phyloP scores from a whole-genome alignment of 2,113 vertebrate species.

The Ictidomys tridecemlineatus region DNA sequence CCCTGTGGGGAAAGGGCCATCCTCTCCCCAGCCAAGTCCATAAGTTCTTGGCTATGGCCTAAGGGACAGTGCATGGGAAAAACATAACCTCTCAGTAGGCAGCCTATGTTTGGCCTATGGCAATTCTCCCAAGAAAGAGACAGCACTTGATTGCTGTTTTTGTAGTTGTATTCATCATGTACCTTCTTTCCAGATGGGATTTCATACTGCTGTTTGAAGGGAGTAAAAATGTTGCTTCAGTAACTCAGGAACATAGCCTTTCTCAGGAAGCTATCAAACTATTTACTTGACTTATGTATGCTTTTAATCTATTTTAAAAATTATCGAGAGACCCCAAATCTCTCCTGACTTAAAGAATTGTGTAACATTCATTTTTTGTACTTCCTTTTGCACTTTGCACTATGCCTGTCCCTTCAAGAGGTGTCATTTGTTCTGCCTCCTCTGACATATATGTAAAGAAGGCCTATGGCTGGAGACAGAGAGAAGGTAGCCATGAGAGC shows the following conservation, averaged over 20 bases:
- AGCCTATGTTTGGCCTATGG: neutral
- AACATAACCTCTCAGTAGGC: neutral
- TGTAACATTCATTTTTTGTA: slow-evolving; percentile 66
- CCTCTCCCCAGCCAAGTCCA: neutral
- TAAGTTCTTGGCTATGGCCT: neutral
- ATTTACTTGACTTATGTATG: neutral
- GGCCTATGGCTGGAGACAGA: slow-evolving; percentile 72
- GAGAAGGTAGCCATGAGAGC: slow-evolving; percentile 6
- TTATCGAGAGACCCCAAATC: slow-evolving; percentile 38
- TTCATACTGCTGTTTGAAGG: slow-evolving; percentile 35
- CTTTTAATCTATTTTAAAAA: slow-evolving; percentile 41
- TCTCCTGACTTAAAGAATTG: slow-evolving; percentile 69
- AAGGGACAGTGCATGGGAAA: neutral
- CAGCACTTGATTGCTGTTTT: neutral
- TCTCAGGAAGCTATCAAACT: slow-evolving; percentile 45
- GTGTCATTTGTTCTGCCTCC: slow-evolving; percentile 62
- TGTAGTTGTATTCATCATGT: neutral
- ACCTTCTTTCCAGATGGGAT: neutral
- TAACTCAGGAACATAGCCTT: neutral
- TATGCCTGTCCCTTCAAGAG: slow-evolving; percentile 53
- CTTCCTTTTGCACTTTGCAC: slow-evolving; percentile 55
- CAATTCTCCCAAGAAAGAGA: neutral
- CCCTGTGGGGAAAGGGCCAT: neutral
- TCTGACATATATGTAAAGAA: slow-evolving; percentile 70
- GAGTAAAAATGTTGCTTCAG: slow-evolving; percentile 4